phyloP scores from a whole-genome alignment of 1,140 invertebrate species.

The Scaptomyza pallida region DNA sequence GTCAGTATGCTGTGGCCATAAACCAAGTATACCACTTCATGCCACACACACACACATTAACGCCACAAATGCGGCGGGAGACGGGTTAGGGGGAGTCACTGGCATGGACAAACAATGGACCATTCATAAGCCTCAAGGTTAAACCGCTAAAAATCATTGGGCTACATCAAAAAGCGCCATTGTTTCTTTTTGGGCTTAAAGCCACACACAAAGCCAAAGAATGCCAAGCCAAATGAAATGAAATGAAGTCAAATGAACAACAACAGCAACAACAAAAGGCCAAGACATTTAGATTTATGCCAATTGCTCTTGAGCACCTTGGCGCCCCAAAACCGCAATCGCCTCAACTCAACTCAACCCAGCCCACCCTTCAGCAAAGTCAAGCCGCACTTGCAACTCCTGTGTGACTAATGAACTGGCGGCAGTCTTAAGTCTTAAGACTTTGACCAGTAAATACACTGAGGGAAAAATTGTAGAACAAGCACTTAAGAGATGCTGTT shows the following conservation, averaged over 20 bases:
- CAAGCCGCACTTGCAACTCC: slow-evolving; percentile 17
- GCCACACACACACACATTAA: slow-evolving; percentile 44
- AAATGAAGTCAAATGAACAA: slow-evolving; percentile 38
- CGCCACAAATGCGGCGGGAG: slow-evolving; percentile 14
- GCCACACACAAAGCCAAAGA: slow-evolving; percentile 21
- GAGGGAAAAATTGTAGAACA: not conserved
- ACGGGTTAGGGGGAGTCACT: not conserved
- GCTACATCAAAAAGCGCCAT: slow-evolving; percentile 72
- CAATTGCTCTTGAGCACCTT: slow-evolving; percentile 73
- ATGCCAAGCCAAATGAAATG: slow-evolving; percentile 64
- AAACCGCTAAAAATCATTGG: slow-evolving; percentile 80
- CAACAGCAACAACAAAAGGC: slow-evolving; percentile 28
- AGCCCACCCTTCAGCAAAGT: no score
- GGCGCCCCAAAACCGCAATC: slow-evolving; percentile 6
- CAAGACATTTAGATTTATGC: slow-evolving; percentile 69
- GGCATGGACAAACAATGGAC: slow-evolving; percentile 51
- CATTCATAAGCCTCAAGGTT: slow-evolving; percentile 79
- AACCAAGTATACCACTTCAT: slow-evolving; percentile 38
- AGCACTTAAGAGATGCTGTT: no score
- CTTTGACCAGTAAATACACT: slow-evolving; percentile 5
- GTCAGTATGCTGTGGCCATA: slow-evolving; percentile 28
- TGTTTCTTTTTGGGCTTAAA: slow-evolving; percentile 49
- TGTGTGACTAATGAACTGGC: slow-evolving; percentile 69
- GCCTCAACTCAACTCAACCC: not conserved
- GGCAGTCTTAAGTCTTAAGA: slow-evolving; percentile 51